phyloP scores from a whole-genome alignment of 2,113 vertebrate species.

The Coreoperca whiteheadi region DNA sequence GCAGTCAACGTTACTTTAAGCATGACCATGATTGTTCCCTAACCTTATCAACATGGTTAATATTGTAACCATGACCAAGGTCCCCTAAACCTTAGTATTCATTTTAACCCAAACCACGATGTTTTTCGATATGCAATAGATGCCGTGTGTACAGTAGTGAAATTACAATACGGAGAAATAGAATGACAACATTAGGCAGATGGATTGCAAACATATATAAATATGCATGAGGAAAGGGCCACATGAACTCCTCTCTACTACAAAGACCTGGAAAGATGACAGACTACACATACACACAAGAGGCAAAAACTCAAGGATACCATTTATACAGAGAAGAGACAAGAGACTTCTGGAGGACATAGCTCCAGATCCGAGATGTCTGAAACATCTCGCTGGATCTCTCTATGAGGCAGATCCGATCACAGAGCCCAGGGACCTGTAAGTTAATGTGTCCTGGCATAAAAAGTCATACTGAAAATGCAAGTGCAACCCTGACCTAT shows the following conservation, averaged over 20 bases:
- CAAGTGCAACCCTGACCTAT: background rate
- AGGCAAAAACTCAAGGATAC: background rate
- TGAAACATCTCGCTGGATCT: slow-evolving; percentile 13
- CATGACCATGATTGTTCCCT: background rate
- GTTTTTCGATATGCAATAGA: too few relatives aligned
- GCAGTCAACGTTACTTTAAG: background rate
- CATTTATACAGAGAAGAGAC: background rate
- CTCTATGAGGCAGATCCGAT: slow-evolving; percentile 26
- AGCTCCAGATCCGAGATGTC: slow-evolving; percentile 14
- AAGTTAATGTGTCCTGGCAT: slow-evolving; percentile 14
- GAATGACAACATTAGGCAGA: background rate
- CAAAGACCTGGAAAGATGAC: too few relatives aligned
- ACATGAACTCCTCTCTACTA: too few relatives aligned
- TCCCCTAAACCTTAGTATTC: background rate
- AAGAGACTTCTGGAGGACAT: background rate
- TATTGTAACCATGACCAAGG: background rate
- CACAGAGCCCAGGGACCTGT: slow-evolving; percentile 8
- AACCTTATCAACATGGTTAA: too few relatives aligned
- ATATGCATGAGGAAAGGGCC: background rate
- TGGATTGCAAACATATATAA: background rate
- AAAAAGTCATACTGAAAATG: background rate
- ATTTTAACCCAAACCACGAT: too few relatives aligned
- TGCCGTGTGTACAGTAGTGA: too few relatives aligned
- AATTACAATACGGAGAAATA: background rate
- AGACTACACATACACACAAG: too few relatives aligned